phyloP scores from a whole-genome alignment of 2,888 invertebrate genomes.

The Chelonus formosanus region DNA sequence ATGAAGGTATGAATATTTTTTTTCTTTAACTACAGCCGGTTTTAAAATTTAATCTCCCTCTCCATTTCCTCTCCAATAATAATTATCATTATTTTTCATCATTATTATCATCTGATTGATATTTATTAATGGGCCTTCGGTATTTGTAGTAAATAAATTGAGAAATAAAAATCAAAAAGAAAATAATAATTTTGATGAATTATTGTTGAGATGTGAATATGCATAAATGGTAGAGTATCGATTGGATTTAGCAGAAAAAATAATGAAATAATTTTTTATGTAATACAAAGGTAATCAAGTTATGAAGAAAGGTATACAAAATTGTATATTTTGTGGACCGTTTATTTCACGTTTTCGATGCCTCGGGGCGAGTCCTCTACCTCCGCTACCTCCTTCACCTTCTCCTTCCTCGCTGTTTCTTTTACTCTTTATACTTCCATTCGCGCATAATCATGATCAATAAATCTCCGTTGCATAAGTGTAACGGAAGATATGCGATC shows the following conservation, averaged over 20 bases:
- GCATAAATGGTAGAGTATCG: no score
- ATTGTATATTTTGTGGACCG: constrained; percentile 27
- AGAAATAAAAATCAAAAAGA: no score
- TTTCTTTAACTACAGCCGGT: constrained; percentile 5
- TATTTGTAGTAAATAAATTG: no score
- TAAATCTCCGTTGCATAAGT: constrained; percentile 66
- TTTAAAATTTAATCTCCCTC: constrained; percentile 2
- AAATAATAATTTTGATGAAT: no score
- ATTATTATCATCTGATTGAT: neutral
- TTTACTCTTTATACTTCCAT: constrained; percentile 51
- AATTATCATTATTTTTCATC: constrained; percentile 38
- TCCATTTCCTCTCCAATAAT: no score
- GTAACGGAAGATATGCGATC: constrained; percentile 65
- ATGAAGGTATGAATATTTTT: no score
- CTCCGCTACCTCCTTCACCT: constrained; percentile 12
- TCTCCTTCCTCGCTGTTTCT: neutral
- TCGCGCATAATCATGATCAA: constrained; percentile 61
- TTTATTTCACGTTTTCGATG: constrained; percentile 25
- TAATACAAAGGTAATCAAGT: constrained; percentile 14
- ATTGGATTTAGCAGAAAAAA: no score
- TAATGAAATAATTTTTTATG: neutral
- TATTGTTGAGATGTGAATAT: no score
- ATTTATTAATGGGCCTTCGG: neutral
- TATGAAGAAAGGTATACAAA: constrained; percentile 6
- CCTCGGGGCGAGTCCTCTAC: constrained; percentile 26